A percentile compares a stretch with the other conserved stretches of the same genome.
These are phyloP conservation scores for Pterophyllum scalare DNA, from an alignment of 2,113 vertebrate species.

Conservation along the genomic window DNA sequence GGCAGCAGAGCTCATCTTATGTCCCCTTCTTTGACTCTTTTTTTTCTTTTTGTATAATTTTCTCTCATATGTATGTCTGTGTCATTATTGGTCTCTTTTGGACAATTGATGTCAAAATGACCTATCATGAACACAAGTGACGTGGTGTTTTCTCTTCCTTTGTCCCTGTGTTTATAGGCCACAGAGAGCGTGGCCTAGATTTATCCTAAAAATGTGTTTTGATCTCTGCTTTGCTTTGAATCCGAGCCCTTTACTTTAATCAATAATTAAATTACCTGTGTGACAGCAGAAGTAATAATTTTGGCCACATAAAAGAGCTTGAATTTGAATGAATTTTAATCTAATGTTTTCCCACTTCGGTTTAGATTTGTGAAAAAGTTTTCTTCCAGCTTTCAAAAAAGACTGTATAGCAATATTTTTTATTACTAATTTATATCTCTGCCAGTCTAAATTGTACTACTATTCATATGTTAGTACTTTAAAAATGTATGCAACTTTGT, in stretches of 20 bases:
- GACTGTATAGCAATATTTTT: neutral
- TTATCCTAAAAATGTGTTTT: conserved; percentile 46
- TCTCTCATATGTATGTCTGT: neutral
- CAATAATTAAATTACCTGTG: conserved; percentile 30
- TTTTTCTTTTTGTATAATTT: neutral
- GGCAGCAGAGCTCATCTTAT: conserved; percentile 66
- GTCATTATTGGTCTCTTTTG: conserved; percentile 10
- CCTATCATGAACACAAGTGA: neutral
- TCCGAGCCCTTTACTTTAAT: conserved; percentile 49
- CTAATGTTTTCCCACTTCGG: neutral
- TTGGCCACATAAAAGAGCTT: conserved; percentile 17
- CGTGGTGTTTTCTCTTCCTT: neutral
- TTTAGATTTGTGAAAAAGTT: neutral
- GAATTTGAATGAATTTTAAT: conserved; percentile 1
- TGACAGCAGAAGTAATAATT: conserved; percentile 27
- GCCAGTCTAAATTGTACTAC: neutral
- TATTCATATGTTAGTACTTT: no score
- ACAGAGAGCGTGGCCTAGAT: conserved; percentile 10
- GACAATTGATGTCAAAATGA: neutral
- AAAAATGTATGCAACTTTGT: neutral
- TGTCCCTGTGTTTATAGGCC: conserved; percentile 1
- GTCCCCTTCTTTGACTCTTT: conserved; percentile 33
- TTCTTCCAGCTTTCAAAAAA: neutral
- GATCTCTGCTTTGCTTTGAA: conserved; percentile 28
- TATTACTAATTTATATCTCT: neutral